These are phyloP conservation scores for Trichoplax adhaerens DNA, from an alignment of 37 sponge, comb jelly and placozoan genomes.

Conservation along the genomic window DNA sequence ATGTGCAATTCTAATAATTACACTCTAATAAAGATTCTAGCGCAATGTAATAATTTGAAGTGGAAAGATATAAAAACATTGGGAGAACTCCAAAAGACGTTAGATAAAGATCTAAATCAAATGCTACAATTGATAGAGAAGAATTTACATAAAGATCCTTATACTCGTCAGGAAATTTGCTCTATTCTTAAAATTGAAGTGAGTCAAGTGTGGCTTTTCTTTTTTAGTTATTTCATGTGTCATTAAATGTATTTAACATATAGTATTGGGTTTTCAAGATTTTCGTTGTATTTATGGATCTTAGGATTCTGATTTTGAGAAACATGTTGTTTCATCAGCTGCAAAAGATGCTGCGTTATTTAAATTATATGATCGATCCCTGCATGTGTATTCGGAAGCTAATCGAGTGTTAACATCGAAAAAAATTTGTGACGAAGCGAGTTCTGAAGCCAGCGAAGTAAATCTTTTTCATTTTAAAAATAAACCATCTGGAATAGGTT, in stretches of 20 bases:
- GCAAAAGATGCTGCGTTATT: constrained; percentile 29
- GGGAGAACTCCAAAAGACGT: constrained; percentile 21
- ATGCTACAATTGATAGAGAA: constrained; percentile 51
- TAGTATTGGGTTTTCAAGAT: background rate
- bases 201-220: background rate
- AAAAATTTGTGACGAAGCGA: constrained; percentile 12
- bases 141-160: constrained; percentile 43
- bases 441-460: constrained; percentile 11
- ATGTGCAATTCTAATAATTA: background rate
- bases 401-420: constrained; percentile 47
- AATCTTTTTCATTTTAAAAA: no score
- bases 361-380: constrained; percentile 59
- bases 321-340: background rate
- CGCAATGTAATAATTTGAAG: constrained; percentile 37
- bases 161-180: constrained; percentile 58
- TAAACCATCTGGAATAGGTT: background rate
- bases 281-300: constrained; percentile 2
- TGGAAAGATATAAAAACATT: constrained; percentile 43
- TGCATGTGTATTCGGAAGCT: constrained; percentile 75
- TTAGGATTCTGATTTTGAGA: background rate
- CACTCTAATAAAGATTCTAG: constrained; percentile 9
- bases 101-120: constrained; percentile 15
- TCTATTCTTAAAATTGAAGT: constrained; percentile 28
- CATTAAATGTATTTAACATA: background rate
- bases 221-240: background rate